Percentiles rank a stretch among this genome's conserved stretches.
Evolutionary conservation across 30 jellyfish, hydroid and myxozoan species (phyloP).

Genomic region (Catostylus mosaicus): DNA sequence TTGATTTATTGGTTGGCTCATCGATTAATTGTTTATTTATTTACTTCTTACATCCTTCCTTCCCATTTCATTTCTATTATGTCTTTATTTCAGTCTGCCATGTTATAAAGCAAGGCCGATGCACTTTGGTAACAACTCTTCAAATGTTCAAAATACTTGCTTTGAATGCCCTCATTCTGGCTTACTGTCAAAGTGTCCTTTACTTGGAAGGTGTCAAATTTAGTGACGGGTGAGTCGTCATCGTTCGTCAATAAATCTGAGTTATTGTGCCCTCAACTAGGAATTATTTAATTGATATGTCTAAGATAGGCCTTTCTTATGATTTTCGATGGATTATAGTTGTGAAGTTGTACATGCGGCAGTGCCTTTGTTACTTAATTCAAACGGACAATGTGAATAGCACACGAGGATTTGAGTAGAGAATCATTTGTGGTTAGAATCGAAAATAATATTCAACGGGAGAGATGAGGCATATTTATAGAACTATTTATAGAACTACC

Average conservation of each 20-base stretch:
- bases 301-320: not conserved
- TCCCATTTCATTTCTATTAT: too few relatives aligned
- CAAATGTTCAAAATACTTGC: constrained; percentile 99
- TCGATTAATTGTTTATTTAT: not conserved
- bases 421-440: too few relatives aligned
- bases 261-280: too few relatives aligned
- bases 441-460: too few relatives aligned
- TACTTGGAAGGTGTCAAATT: constrained; percentile 94
- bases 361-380: too few relatives aligned
- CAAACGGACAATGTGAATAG: too few relatives aligned
- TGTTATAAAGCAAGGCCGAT: constrained; percentile 98
- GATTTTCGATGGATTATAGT: not conserved
- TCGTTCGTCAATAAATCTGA: not conserved
- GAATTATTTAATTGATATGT: not conserved
- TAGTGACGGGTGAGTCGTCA: constrained; percentile 90
- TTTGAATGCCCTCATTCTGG: constrained; percentile 91
- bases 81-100: constrained; percentile 74
- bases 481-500: too few relatives aligned
- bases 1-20: not conserved
- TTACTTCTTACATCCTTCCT: not conserved
- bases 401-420: too few relatives aligned
- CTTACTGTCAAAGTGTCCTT: constrained; percentile 98
- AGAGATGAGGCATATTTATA: too few relatives aligned
- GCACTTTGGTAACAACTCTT: constrained; percentile 97
- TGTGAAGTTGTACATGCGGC: too few relatives aligned